phyloP scores from a whole-genome alignment of 2,888 invertebrate species.

The Onthophagus sagittarius region DNA sequence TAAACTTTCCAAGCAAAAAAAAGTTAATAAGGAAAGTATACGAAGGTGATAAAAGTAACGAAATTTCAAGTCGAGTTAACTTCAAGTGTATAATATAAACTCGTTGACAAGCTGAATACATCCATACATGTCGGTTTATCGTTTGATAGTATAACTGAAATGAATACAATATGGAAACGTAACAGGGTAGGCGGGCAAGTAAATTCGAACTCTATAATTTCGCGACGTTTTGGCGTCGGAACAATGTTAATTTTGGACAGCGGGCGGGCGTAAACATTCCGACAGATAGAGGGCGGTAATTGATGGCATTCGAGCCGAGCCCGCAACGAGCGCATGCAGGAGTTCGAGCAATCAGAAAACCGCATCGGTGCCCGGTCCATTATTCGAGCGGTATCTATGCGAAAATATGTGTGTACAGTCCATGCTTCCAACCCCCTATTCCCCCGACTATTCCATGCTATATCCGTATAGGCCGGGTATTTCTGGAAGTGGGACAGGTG shows the following conservation, averaged over 20 bases:
- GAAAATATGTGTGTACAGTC: constrained; percentile 7
- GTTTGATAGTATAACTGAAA: not conserved
- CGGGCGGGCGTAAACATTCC: constrained; percentile 6
- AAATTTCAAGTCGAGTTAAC: not conserved
- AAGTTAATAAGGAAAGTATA: not conserved
- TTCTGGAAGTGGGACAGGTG: constrained; percentile 30
- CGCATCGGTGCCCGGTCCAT: constrained; percentile 10
- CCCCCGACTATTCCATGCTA: not conserved
- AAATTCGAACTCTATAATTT: not conserved
- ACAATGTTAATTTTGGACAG: not conserved
- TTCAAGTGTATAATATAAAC: not conserved
- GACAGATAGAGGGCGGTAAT: constrained; percentile 2
- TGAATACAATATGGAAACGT: not conserved
- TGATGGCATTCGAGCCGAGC: constrained; percentile 7
- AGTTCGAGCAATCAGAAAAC: constrained; percentile 6
- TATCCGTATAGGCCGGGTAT: constrained; percentile 18
- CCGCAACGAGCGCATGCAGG: not conserved
- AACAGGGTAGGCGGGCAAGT: not conserved
- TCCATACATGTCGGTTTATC: not conserved
- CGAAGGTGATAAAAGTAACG: not conserved
- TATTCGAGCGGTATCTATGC: constrained; percentile 7
- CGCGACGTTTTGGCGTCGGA: not conserved
- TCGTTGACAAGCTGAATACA: not conserved
- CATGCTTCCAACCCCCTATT: not conserved
- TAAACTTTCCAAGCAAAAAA: not conserved